These are phyloP conservation scores for Stramonita haemastoma DNA, from an alignment of 2,888 invertebrate genomes.

Conservation along the genomic window DNA sequence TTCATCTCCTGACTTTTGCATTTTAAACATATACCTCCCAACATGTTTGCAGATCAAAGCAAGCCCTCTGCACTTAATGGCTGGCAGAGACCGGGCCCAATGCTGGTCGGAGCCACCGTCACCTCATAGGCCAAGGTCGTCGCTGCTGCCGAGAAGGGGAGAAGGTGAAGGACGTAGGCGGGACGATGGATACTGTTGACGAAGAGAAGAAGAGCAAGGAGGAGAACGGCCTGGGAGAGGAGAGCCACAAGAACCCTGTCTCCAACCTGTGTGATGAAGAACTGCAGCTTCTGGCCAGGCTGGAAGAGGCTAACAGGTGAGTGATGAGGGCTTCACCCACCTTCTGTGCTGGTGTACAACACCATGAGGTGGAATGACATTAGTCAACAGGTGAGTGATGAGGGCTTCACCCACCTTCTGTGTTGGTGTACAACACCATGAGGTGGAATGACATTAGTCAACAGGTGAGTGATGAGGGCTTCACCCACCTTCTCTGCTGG, in stretches of 20 bases:
- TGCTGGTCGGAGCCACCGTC: neutral
- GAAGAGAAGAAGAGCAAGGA: neutral
- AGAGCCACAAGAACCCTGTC: neutral
- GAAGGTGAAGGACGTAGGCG: neutral
- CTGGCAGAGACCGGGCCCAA: neutral
- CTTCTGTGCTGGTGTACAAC: no score
- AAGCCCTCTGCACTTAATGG: neutral
- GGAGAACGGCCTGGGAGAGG: neutral
- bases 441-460: no score
- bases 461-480: neutral
- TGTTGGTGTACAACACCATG: no score
- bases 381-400: no score
- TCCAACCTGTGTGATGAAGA: slow-evolving; percentile 22
- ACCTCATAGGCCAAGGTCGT: neutral
- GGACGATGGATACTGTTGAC: neutral
- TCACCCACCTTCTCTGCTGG: neutral
- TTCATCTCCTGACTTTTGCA: neutral
- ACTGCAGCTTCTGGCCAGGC: slow-evolving; percentile 32
- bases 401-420: neutral
- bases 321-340: neutral
- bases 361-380: no score
- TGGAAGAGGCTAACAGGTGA: slow-evolving; percentile 40
- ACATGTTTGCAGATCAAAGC: neutral
- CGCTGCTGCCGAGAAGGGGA: neutral
- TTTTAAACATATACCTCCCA: no score